Evolutionary conservation across 2,113 vertebrate genomes (phyloP), one percentile per base, ranked within the genome.

Genomic region (Sceloporus tristichus): DNA sequence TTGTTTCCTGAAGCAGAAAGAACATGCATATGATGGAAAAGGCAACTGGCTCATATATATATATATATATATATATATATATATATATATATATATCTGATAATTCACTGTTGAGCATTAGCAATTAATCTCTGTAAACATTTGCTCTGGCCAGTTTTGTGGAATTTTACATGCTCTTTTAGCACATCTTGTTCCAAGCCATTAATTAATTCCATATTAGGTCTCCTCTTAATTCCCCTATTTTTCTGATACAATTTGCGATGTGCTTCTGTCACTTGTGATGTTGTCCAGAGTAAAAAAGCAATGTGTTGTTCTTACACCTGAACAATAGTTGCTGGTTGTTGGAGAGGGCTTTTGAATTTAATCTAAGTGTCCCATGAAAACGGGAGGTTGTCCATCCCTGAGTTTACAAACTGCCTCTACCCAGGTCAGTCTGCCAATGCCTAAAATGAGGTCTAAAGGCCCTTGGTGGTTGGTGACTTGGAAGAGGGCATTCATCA

Each of bases 1-100:
- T 10, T 81, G 59, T 73, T 87, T 73, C 85, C 25, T 87, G 53
- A 81, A 73, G 38, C 68, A 73, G 42, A 73, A 86, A 54, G 4
- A 86, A 70, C 21, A 54, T 21, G 18, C 27, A 4, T 13, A 48
- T n/a, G 38, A 18, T 65, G 14, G 9, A 11, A 16, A 29, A 73
- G 53, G 25, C 13, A 19, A 38, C 3, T 40, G 23, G 56, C 40
- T 38, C 27, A 13, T 85, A 21, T 40, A 66, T 48, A 14, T 71
- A 9, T 34, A 34, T 34, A 34, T 34, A 34, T 34, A 34, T 34
- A 34, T 34, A 34, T 34, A 34, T 34, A 34, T 34, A 34, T 34
- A 34, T 34, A 34, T 34, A 34, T 34, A 34, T 34, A 34, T 34
- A 34, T 34, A 34, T 66, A 5, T 53, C 66, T 29, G 27, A 13